Evolutionary conservation across 2,113 vertebrate genomes (phyloP).

Genomic region (Epinephelus lanceolatus): DNA sequence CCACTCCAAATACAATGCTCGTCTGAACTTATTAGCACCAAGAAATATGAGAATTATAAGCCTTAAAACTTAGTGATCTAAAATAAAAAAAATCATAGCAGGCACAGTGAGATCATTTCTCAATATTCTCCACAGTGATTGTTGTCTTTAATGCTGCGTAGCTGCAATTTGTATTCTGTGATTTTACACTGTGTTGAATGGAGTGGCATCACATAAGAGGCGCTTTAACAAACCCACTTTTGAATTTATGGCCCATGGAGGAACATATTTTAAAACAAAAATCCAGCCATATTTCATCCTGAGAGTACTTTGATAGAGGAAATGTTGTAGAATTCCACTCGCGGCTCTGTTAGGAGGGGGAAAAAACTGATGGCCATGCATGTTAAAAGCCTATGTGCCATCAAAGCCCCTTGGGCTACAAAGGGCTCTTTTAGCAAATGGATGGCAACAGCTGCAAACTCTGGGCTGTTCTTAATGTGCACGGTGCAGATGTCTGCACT

Average conservation of each 20-base stretch:
- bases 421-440: slow-evolving; percentile 77
- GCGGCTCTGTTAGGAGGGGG: slow-evolving; percentile 37
- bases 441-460: slow-evolving; percentile 81
- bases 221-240: neutral
- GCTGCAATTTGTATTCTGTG: slow-evolving; percentile 26
- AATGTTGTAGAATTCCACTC: slow-evolving; percentile 49
- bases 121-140: neutral
- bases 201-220: slow-evolving; percentile 3
- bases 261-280: slow-evolving; percentile 29
- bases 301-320: slow-evolving; percentile 44
- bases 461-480: slow-evolving; percentile 74
- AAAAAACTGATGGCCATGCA: slow-evolving; percentile 66
- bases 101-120: neutral
- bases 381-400: slow-evolving; percentile 78
- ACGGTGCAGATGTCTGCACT: slow-evolving; percentile 72
- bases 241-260: slow-evolving; percentile 15
- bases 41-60: neutral
- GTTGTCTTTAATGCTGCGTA: neutral
- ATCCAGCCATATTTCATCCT: slow-evolving; percentile 40
- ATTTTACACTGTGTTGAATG: slow-evolving; percentile 4
- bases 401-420: slow-evolving; percentile 77
- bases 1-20: neutral
- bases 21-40: neutral
- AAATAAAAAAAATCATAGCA: neutral
- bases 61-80: neutral